Conservation (phyloP, 30 jellyfish, hydroid and myxozoan species). For the Euphysa ruthae region DNA sequence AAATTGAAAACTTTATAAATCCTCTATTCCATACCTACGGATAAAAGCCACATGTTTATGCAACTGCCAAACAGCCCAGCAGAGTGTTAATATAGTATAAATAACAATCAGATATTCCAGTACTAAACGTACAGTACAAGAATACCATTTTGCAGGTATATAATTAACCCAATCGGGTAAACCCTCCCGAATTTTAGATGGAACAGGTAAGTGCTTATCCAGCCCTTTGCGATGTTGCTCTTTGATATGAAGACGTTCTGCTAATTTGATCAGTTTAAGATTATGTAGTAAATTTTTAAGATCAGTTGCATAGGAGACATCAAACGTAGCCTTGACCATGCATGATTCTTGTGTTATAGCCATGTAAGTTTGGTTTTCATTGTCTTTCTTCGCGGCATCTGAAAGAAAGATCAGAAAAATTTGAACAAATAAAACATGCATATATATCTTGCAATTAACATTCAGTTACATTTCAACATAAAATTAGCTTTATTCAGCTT, state of each 20-base stretch:
- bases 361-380: neutral
- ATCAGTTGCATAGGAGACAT: constrained; percentile 31
- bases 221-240: constrained; percentile 40
- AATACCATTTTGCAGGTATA: constrained; percentile 93
- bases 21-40: too few relatives aligned
- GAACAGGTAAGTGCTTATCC: constrained; percentile 28
- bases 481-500: too few relatives aligned
- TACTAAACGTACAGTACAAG: constrained; percentile 55
- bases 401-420: too few relatives aligned
- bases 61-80: constrained; percentile 98
- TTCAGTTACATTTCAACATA: too few relatives aligned
- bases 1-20: too few relatives aligned
- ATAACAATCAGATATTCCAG: constrained; percentile 55
- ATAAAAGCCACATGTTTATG: constrained; percentile 88
- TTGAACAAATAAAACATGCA: too few relatives aligned
- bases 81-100: constrained; percentile 67
- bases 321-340: constrained; percentile 86
- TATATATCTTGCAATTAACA: too few relatives aligned
- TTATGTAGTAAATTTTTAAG: constrained; percentile 57
- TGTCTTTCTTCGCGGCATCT: too few relatives aligned
- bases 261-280: constrained; percentile 50
- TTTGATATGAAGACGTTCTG: constrained; percentile 46
- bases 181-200: constrained; percentile 78
- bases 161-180: constrained; percentile 97
- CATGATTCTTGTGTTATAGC: constrained; percentile 40